These are phyloP conservation scores for Papilio glaucus DNA, from an alignment of 1,140 invertebrate species.

Conservation along the genomic window DNA sequence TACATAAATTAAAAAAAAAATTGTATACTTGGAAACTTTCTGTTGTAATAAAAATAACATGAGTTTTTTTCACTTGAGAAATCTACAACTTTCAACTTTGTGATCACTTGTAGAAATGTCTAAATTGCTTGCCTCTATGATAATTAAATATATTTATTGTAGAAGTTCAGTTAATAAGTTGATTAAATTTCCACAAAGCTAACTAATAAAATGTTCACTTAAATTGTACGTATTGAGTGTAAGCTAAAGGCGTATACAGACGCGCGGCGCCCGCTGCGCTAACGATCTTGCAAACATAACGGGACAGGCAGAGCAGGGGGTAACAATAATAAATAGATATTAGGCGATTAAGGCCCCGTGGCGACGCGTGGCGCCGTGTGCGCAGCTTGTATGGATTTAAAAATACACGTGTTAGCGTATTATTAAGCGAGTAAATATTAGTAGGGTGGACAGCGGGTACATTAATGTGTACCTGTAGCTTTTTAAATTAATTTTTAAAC, in stretches of 20 bases:
- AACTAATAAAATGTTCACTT: slow-evolving; percentile 16
- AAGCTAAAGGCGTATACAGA: slow-evolving; percentile 50
- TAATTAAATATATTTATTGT: too few species aligned
- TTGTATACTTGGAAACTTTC: too few species aligned
- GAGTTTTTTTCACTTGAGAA: too few species aligned
- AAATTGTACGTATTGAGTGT: slow-evolving; percentile 19
- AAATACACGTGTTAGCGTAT: slow-evolving; percentile 34
- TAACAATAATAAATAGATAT: slow-evolving; percentile 60
- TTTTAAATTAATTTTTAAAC: slow-evolving; percentile 25
- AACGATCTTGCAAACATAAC: slow-evolving; percentile 60
- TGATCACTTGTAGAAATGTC: too few species aligned
- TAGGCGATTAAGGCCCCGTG: slow-evolving; percentile 57
- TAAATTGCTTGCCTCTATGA: too few species aligned
- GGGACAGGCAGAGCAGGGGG: slow-evolving; percentile 8
- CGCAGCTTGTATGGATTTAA: slow-evolving; percentile 44
- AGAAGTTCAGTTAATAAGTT: too few species aligned
- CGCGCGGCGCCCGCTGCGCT: slow-evolving; percentile 50
- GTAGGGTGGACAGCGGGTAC: slow-evolving; percentile 12
- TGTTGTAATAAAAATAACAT: too few species aligned
- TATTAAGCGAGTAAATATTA: slow-evolving; percentile 35
- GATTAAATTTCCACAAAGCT: too few species aligned
- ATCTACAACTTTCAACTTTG: too few species aligned
- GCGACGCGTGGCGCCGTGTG: slow-evolving; percentile 49
- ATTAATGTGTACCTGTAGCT: background rate
- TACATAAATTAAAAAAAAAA: too few species aligned